Conservation (phyloP, 2,797 vertebrate genomes). For the Austrolebias charrua region DNA sequence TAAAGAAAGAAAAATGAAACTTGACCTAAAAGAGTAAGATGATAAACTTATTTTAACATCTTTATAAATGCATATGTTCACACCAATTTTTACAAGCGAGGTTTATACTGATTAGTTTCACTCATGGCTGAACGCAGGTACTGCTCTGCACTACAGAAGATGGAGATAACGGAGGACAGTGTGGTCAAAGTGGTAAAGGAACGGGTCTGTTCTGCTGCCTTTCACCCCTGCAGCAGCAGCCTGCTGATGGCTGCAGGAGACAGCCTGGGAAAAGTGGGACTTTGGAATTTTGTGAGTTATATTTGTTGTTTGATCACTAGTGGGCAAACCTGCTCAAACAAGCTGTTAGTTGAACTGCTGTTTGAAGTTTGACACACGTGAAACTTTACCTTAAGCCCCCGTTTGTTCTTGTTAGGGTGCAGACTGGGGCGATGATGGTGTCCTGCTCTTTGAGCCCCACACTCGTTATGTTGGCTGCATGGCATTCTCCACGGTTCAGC, state of each 20-base stretch:
- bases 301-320: background rate
- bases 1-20: conserved; percentile 24
- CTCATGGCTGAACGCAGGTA: conserved; percentile 76
- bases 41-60: background rate
- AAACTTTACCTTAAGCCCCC: no score
- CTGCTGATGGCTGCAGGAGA: conserved; percentile 87
- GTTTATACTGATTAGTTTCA: background rate
- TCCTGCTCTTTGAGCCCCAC: conserved; percentile 81
- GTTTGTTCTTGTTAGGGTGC: conserved; percentile 64
- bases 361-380: background rate
- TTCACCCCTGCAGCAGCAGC: conserved; percentile 84
- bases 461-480: conserved; percentile 74
- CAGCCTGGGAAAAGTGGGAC: conserved; percentile 81
- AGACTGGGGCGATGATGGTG: conserved; percentile 67
- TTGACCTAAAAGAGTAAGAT: conserved; percentile 66
- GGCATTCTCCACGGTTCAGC: conserved; percentile 80
- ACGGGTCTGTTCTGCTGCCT: conserved; percentile 79
- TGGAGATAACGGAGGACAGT: conserved; percentile 73
- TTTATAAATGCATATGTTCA: background rate
- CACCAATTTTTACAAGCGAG: no score
- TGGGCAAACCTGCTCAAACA: background rate
- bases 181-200: conserved; percentile 83
- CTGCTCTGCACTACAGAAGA: conserved; percentile 66
- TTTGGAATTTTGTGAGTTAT: conserved; percentile 86
- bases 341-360: no score